Conservation (phyloP, 2,113 vertebrate genomes). For the Actenoides lindsayi region DNA sequence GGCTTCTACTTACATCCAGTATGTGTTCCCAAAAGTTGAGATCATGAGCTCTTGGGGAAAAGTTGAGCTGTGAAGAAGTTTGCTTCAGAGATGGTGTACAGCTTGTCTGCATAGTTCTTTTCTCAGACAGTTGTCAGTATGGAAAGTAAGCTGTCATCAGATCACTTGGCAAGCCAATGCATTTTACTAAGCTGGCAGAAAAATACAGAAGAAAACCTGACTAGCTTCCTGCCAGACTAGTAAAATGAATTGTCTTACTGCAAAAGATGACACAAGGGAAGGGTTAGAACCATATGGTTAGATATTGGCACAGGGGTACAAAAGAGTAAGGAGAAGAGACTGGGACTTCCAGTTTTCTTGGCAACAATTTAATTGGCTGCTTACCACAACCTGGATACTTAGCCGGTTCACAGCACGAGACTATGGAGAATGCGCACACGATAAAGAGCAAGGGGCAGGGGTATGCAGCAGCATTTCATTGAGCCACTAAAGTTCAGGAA, state of each 20-base stretch:
- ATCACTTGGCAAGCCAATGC: slow-evolving; percentile 33
- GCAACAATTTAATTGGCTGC: neutral
- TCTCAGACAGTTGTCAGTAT: slow-evolving; percentile 44
- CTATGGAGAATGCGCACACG: neutral
- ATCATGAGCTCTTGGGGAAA: neutral
- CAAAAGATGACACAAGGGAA: slow-evolving; percentile 33
- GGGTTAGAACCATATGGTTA: slow-evolving; percentile 26
- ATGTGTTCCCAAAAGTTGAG: neutral
- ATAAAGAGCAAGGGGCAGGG: neutral
- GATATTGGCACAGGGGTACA: neutral
- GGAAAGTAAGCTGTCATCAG: slow-evolving; percentile 60
- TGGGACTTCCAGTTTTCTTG: neutral
- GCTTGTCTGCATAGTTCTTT: slow-evolving; percentile 24
- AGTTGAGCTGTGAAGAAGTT: neutral
- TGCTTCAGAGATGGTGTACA: neutral
- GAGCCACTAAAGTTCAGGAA: neutral
- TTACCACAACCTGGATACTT: neutral
- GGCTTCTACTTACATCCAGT: neutral
- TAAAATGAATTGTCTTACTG: neutral
- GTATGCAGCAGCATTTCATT: neutral
- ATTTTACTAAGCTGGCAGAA: slow-evolving; percentile 58
- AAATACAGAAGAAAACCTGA: slow-evolving; percentile 36
- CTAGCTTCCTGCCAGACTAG: slow-evolving; percentile 50
- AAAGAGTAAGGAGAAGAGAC: neutral
- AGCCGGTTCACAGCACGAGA: neutral